These are phyloP conservation scores for Gastrophryne carolinensis DNA, from an alignment of 2,797 vertebrate genomes.

Conservation along the genomic window DNA sequence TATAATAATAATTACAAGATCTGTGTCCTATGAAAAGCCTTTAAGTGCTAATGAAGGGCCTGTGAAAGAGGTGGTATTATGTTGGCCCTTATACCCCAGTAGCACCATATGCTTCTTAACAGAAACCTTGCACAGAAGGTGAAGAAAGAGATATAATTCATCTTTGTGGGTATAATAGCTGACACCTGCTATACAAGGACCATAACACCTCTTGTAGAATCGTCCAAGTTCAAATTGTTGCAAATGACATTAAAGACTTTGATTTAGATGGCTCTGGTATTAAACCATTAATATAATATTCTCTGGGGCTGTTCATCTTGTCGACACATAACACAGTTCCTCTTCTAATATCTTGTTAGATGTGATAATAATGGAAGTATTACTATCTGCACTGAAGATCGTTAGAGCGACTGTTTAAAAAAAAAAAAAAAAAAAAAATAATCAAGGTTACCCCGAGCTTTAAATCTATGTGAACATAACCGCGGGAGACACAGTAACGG, in stretches of 20 bases:
- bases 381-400: conserved; percentile 65
- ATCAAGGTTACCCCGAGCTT: conserved; percentile 67
- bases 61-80: background rate
- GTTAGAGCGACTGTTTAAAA: conserved; percentile 69
- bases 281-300: conserved; percentile 60
- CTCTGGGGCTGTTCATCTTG: conserved; percentile 39
- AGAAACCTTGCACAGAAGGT: conserved; percentile 30
- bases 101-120: conserved; percentile 14
- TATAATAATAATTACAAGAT: no score
- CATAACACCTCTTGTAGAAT: conserved; percentile 33
- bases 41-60: conserved; percentile 18
- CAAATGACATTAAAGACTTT: conserved; percentile 60
- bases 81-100: conserved; percentile 5
- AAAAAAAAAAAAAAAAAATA: conserved; percentile 53
- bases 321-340: conserved; percentile 49
- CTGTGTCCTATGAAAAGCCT: no score
- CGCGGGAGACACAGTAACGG: conserved; percentile 55
- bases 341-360: conserved; percentile 58
- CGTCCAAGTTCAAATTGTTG: conserved; percentile 29
- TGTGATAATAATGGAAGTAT: conserved; percentile 65
- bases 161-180: conserved; percentile 45
- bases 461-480: conserved; percentile 66
- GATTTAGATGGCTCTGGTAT: conserved; percentile 61
- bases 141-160: conserved; percentile 21
- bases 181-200: conserved; percentile 41